Conservation (phyloP, 2,888 invertebrate genomes). For the Watsonalla cultraria region DNA sequence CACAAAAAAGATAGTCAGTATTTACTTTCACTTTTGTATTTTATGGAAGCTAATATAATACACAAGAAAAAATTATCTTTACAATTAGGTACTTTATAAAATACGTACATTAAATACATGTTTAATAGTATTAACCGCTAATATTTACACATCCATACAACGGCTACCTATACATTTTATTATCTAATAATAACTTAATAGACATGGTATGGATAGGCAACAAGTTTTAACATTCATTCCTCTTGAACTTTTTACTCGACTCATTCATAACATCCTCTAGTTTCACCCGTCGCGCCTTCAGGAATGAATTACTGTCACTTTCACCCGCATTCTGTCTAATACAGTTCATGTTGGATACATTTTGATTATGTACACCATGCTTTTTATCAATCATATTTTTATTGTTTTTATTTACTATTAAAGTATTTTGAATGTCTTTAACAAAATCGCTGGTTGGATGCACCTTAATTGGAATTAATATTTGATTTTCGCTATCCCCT, state of each 20-base stretch:
- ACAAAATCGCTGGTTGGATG: constrained; percentile 63
- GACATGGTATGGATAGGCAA: constrained; percentile 54
- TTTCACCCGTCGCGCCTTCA: constrained; percentile 64
- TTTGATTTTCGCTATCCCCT: constrained; percentile 68
- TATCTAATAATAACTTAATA: constrained; percentile 72
- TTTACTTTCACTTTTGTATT: constrained; percentile 58
- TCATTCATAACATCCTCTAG: constrained; percentile 66
- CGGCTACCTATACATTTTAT: constrained; percentile 66
- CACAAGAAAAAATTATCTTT: constrained; percentile 64
- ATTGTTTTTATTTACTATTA: constrained; percentile 72
- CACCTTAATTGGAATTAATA: constrained; percentile 66
- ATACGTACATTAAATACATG: constrained; percentile 74
- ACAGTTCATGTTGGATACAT: constrained; percentile 67
- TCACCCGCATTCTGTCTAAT: constrained; percentile 65
- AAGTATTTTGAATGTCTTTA: constrained; percentile 74
- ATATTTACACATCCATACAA: constrained; percentile 68
- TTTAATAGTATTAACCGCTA: constrained; percentile 59
- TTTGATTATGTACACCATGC: constrained; percentile 72
- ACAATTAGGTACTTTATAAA: constrained; percentile 62
- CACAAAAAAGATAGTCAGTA: constrained; percentile 40
- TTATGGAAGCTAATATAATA: constrained; percentile 69
- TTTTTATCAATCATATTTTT: constrained; percentile 73
- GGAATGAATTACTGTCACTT: constrained; percentile 63
- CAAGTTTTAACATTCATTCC: constrained; percentile 65
- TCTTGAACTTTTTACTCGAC: constrained; percentile 69